Conservation (phyloP, 2,113 vertebrate species). For the Oncorhynchus clarkii region DNA sequence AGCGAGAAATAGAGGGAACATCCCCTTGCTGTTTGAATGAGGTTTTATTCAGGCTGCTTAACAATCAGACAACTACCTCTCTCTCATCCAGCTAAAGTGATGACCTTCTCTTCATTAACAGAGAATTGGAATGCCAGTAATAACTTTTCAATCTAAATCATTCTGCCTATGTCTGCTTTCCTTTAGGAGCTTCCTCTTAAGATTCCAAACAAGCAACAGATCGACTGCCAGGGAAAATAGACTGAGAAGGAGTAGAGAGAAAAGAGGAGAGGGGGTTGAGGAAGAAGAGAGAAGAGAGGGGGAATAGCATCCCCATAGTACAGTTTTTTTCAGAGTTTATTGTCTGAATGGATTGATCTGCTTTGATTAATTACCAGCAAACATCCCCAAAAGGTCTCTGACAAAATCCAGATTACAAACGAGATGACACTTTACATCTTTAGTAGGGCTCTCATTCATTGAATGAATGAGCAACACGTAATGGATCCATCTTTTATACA, state of each 20-base stretch:
- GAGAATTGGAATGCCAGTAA: no score
- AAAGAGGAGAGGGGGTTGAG: no score
- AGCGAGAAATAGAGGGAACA: not conserved
- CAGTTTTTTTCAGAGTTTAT: not conserved
- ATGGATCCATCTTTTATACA: not conserved
- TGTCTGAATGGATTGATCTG: not conserved
- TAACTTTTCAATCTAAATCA: no score
- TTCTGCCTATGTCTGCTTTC: no score
- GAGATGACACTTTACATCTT: not conserved
- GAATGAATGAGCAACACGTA: not conserved
- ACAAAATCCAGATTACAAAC: not conserved
- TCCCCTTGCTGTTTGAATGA: not conserved
- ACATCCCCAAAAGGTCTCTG: not conserved
- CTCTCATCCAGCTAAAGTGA: not conserved
- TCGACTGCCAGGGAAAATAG: no score
- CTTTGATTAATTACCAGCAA: not conserved
- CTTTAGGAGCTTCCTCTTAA: no score
- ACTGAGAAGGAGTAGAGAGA: not conserved
- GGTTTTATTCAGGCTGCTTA: not conserved
- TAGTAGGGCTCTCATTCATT: no score
- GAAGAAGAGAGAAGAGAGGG: no score
- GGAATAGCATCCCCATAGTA: not conserved
- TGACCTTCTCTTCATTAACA: not conserved
- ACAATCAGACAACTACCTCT: not conserved
- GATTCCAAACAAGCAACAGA: no score